A percentile compares a stretch with the other conserved stretches of the same genome.
Conservation (phyloP, 2,797 vertebrate genomes). For the Discoglossus pictus region DNA sequence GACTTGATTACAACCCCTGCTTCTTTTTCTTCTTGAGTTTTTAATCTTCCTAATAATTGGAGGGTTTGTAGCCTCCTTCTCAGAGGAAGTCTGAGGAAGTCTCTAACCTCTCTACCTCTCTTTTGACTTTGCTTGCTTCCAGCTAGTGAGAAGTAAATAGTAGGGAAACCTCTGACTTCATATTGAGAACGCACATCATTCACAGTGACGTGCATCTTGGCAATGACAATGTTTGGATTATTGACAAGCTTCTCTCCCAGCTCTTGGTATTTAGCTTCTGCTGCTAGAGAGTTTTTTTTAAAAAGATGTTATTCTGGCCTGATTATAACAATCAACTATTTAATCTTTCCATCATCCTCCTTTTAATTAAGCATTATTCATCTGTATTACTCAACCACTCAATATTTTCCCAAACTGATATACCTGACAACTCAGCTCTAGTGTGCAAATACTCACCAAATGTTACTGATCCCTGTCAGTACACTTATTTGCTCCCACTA, state of each 20-base stretch:
- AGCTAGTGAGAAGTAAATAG: constrained; percentile 91
- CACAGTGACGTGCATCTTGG: constrained; percentile 98
- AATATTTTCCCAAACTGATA: too few relatives aligned
- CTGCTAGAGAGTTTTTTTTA: too few relatives aligned
- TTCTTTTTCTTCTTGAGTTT: constrained; percentile 87
- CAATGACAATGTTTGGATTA: constrained; percentile 89
- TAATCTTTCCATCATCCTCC: too few relatives aligned
- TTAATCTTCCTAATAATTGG: constrained; percentile 79
- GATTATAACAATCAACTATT: too few relatives aligned
- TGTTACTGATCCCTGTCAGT: too few relatives aligned
- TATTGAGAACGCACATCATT: constrained; percentile 95
- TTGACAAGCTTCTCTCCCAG: constrained; percentile 89
- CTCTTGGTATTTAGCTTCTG: constrained; percentile 96
- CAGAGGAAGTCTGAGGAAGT: constrained; percentile 93
- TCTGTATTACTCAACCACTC: too few relatives aligned
- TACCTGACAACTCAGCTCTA: too few relatives aligned
- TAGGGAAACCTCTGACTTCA: constrained; percentile 97
- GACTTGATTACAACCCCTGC: constrained; percentile 82
- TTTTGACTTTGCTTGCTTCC: constrained; percentile 91
- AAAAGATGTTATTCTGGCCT: too few relatives aligned
- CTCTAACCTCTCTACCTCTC: constrained; percentile 91
- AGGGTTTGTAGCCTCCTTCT: constrained; percentile 85
- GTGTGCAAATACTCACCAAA: too few relatives aligned
- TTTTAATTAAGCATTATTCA: too few relatives aligned
- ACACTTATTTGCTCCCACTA: too few relatives aligned